A percentile compares a stretch with the other conserved stretches of the same genome.
Conservation (phyloP, 2,797 vertebrate genomes). For the Chiloscyllium punctatum region DNA sequence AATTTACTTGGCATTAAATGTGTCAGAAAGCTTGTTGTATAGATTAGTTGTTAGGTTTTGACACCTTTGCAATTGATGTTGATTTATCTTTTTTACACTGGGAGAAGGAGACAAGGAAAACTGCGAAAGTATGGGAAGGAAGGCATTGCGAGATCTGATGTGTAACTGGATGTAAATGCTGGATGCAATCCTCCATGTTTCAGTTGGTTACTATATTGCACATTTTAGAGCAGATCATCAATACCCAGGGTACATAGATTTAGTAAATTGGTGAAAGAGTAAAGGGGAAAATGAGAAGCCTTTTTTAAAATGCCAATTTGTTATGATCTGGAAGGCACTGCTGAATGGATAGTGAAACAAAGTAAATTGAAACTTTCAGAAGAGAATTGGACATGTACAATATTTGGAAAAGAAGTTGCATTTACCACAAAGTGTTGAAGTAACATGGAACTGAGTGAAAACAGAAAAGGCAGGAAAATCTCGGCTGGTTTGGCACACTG, state of each 20-base stretch:
- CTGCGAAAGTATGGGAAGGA: neutral
- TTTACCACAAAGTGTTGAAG: neutral
- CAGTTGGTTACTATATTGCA: neutral
- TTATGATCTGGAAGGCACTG: neutral
- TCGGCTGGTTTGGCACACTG: neutral
- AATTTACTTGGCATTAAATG: neutral
- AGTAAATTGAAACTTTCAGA: neutral
- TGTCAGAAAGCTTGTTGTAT: neutral
- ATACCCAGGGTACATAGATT: neutral
- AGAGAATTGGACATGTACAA: neutral
- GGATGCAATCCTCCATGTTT: neutral
- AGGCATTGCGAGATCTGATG: neutral
- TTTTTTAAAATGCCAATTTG: neutral
- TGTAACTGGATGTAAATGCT: neutral
- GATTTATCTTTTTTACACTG: neutral
- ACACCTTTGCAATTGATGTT: neutral
- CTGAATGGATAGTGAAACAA: neutral
- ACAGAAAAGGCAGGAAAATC: neutral
- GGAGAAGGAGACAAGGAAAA: neutral
- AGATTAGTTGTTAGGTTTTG: conserved; percentile 10
- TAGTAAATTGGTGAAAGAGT: neutral
- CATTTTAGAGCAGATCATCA: too few relatives aligned
- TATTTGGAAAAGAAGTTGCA: neutral
- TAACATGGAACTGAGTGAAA: neutral
- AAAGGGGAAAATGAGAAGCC: neutral